Evolutionary conservation across 2,113 vertebrate genomes (phyloP).

Genomic region (Takifugu bimaculatus): DNA sequence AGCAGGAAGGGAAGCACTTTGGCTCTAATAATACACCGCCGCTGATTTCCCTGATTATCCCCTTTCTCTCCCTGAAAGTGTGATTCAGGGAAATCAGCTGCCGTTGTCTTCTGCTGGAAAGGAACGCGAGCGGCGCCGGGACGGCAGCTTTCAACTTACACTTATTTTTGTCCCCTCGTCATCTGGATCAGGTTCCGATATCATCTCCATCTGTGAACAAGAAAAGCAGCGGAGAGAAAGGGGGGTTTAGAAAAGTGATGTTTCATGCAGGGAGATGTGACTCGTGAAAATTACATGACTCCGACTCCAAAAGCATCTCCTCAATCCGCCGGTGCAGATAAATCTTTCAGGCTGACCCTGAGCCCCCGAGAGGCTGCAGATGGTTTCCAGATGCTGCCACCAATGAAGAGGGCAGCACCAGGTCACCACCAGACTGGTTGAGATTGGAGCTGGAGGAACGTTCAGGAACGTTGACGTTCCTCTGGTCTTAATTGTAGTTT

Average conservation of each 20-base stretch:
- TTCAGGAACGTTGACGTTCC: too few species aligned
- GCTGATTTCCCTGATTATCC: conserved; percentile 57
- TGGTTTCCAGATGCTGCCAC: not conserved
- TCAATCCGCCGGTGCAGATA: conserved; percentile 23
- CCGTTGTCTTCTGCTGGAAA: conserved; percentile 35
- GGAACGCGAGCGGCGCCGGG: not conserved
- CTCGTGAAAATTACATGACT: conserved; percentile 8
- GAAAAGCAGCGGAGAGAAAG: conserved; percentile 24
- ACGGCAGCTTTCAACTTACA: conserved; percentile 59
- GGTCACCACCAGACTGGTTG: not conserved
- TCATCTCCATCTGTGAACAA: conserved; percentile 70
- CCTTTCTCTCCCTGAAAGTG: conserved; percentile 42
- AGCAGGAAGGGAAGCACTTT: conserved; percentile 29
- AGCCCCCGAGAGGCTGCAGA: conserved; percentile 33
- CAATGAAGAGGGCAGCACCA: conserved; percentile 10
- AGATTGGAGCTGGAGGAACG: too few species aligned
- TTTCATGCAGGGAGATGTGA: conserved; percentile 8
- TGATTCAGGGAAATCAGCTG: conserved; percentile 54
- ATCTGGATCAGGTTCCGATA: conserved; percentile 71
- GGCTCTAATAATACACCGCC: conserved; percentile 54
- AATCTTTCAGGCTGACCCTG: conserved; percentile 44
- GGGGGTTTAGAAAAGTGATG: conserved; percentile 15
- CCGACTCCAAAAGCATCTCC: conserved; percentile 7
- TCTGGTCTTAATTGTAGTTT: too few species aligned
- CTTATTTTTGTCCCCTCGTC: conserved; percentile 80